phyloP scores from a whole-genome alignment of 2,113 vertebrate species.

The Boleophthalmus pectinirostris region DNA sequence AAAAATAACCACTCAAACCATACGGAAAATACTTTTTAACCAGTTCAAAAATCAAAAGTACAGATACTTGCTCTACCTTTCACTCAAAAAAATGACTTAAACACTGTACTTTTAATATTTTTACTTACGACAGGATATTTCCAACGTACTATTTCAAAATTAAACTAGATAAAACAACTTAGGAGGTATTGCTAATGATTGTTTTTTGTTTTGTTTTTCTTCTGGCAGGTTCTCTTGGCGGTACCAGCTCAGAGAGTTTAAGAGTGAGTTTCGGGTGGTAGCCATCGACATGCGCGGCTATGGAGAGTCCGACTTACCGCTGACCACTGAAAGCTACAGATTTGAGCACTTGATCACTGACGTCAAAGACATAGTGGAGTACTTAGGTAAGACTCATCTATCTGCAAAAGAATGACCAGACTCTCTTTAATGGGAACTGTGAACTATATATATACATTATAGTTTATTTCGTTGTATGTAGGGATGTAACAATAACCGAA shows the following conservation, averaged over 20 bases:
- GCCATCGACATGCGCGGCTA: conserved; percentile 96
- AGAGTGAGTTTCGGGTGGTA: conserved; percentile 95
- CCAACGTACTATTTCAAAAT: too few relatives aligned
- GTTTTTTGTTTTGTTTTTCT: conserved; percentile 5
- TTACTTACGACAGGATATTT: too few relatives aligned
- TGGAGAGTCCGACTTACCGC: conserved; percentile 92
- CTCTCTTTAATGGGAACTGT: neutral
- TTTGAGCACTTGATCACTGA: conserved; percentile 91
- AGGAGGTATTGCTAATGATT: neutral
- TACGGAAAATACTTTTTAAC: too few relatives aligned
- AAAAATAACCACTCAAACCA: too few relatives aligned
- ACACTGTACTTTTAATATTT: too few relatives aligned
- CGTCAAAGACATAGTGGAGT: conserved; percentile 95
- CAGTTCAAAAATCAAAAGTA: too few relatives aligned
- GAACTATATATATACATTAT: too few relatives aligned
- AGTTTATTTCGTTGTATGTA: too few relatives aligned
- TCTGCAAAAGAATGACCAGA: neutral
- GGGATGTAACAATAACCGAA: too few relatives aligned
- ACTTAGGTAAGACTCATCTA: conserved; percentile 82
- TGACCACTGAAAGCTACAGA: conserved; percentile 85
- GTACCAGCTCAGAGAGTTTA: conserved; percentile 95
- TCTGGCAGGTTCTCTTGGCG: conserved; percentile 93
- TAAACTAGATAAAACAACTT: too few relatives aligned
- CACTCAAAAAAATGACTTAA: too few relatives aligned
- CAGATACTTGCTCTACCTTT: too few relatives aligned